Conservation (phyloP, 2,888 invertebrate genomes). For the Parnassius smintheus region DNA sequence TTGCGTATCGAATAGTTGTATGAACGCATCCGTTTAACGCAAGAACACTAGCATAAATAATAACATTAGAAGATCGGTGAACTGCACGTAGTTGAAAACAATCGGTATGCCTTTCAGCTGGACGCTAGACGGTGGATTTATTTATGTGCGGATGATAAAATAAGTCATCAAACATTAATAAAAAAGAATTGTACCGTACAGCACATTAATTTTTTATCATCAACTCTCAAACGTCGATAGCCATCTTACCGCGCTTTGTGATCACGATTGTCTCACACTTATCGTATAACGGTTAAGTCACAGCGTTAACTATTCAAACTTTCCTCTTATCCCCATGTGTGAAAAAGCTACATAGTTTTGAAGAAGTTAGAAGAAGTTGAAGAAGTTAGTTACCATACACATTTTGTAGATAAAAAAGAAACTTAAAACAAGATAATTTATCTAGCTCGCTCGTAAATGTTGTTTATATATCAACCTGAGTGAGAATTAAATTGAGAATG, state of each 20-base stretch:
- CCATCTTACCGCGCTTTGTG: background rate
- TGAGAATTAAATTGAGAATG: too few relatives aligned
- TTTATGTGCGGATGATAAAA: too few relatives aligned
- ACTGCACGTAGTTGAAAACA: background rate
- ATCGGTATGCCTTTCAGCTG: too few relatives aligned
- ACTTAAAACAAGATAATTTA: too few relatives aligned
- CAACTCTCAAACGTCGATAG: background rate
- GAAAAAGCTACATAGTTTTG: background rate
- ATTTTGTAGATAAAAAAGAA: too few relatives aligned
- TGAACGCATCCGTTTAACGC: conserved; percentile 13
- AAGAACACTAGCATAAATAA: conserved; percentile 13
- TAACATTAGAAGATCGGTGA: conserved; percentile 13
- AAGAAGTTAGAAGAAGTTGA: too few relatives aligned
- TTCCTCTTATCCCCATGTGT: background rate
- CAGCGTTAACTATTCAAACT: conserved; percentile 6
- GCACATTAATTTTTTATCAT: background rate
- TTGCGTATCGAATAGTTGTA: background rate
- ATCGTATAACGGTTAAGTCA: conserved; percentile 15
- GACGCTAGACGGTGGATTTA: too few relatives aligned
- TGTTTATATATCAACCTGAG: too few relatives aligned
- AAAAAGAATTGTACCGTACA: background rate
- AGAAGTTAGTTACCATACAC: too few relatives aligned
- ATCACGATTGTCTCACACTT: background rate
- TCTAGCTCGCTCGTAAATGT: too few relatives aligned
- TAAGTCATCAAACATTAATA: background rate